Conservation (phyloP, 2,888 invertebrate genomes). For the Catotricha subobsoleta region DNA sequence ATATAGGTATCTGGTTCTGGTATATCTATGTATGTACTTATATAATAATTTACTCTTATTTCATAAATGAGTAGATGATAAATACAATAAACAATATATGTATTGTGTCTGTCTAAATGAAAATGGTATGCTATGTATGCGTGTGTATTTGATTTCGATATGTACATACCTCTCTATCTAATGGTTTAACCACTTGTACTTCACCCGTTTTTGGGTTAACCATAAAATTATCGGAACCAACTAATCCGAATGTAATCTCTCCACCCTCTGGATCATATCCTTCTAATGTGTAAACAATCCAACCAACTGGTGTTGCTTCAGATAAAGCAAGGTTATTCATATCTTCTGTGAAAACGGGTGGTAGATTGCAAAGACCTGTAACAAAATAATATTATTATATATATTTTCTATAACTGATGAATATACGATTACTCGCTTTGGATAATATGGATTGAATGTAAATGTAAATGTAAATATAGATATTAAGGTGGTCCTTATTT, state of each 20-base stretch:
- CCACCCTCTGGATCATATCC: conserved; percentile 70
- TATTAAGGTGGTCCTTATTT: too few species aligned
- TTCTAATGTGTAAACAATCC: conserved; percentile 56
- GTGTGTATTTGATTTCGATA: neutral
- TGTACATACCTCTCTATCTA: conserved; percentile 59
- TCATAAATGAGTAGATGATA: neutral
- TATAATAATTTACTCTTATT: neutral
- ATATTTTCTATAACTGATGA: too few species aligned
- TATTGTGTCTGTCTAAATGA: neutral
- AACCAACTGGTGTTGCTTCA: conserved; percentile 63
- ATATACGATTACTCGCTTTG: too few species aligned
- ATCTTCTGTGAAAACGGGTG: conserved; percentile 55
- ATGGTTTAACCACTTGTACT: conserved; percentile 55
- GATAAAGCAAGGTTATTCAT: conserved; percentile 60
- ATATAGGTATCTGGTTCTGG: too few species aligned
- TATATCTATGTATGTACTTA: neutral
- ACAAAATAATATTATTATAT: too few species aligned
- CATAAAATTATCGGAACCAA: conserved; percentile 63
- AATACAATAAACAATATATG: neutral
- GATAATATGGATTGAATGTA: too few species aligned
- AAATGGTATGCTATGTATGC: neutral
- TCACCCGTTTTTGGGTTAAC: conserved; percentile 62
- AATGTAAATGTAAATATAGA: too few species aligned
- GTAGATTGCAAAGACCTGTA: conserved; percentile 36
- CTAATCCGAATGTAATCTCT: conserved; percentile 46